Conservation (phyloP, 2,797 vertebrate species). For the Lacerta viridis region DNA sequence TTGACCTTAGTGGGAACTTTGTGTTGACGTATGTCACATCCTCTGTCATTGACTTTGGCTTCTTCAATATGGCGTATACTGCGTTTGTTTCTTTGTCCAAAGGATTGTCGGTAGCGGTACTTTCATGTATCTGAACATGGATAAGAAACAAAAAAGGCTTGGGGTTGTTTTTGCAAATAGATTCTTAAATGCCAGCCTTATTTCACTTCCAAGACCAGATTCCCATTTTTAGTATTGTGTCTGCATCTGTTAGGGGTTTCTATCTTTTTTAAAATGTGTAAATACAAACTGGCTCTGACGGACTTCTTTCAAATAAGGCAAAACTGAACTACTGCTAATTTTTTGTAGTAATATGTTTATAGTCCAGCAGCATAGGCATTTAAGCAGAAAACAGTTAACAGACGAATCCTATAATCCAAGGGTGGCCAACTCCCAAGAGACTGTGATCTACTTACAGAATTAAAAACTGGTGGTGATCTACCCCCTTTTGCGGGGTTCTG, state of each 20-base stretch:
- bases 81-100: not conserved
- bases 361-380: not conserved
- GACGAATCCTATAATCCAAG: not conserved
- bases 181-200: not conserved
- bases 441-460: too few species aligned
- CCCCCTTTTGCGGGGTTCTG: too few species aligned
- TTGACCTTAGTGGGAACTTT: conserved; percentile 12
- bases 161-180: not conserved
- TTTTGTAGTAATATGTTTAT: not conserved
- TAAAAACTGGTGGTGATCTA: too few species aligned
- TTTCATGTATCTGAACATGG: conserved; percentile 18
- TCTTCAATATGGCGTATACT: conserved; percentile 17
- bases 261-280: not conserved
- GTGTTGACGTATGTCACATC: conserved; percentile 21
- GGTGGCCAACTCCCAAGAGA: too few species aligned
- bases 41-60: conserved; percentile 7
- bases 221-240: not conserved
- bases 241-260: not conserved
- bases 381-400: not conserved
- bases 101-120: not conserved
- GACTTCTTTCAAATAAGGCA: not conserved
- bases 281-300: not conserved
- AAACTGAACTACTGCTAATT: not conserved
- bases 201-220: not conserved
- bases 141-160: not conserved